Evolutionary conservation across 2,113 vertebrate species (phyloP).

Genomic region (Bungarus multicinctus): DNA sequence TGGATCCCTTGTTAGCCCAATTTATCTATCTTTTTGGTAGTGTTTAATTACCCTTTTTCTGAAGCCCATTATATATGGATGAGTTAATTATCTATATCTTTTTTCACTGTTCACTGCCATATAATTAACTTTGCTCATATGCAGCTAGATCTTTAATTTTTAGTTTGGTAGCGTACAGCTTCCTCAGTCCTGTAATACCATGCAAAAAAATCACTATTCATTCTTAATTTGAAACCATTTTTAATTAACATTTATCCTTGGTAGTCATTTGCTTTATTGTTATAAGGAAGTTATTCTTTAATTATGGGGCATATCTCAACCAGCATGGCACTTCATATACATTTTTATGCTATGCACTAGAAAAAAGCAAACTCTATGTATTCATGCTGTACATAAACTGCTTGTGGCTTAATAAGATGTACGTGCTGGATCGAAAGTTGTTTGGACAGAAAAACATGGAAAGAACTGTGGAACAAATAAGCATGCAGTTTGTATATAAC

Average conservation of each 20-base stretch:
- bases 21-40: not conserved
- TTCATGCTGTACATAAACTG: not conserved
- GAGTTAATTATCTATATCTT: not conserved
- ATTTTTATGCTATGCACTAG: not conserved
- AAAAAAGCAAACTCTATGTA: not conserved
- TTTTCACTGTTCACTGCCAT: not conserved
- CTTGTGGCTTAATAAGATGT: not conserved
- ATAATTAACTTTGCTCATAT: not conserved
- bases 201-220: not conserved
- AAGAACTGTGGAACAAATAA: conserved; percentile 5
- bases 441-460: not conserved
- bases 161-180: not conserved
- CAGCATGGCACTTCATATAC: not conserved
- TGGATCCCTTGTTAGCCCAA: not conserved
- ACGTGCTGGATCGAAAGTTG: not conserved
- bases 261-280: not conserved
- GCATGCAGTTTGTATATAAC: not conserved
- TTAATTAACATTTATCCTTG: not conserved
- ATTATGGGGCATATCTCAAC: not conserved
- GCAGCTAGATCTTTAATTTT: not conserved
- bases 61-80: not conserved
- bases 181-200: not conserved
- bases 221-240: not conserved
- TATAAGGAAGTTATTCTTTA: not conserved
- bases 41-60: not conserved